phyloP scores from a whole-genome alignment of 2,113 vertebrate species.

The Phoxinus phoxinus region DNA sequence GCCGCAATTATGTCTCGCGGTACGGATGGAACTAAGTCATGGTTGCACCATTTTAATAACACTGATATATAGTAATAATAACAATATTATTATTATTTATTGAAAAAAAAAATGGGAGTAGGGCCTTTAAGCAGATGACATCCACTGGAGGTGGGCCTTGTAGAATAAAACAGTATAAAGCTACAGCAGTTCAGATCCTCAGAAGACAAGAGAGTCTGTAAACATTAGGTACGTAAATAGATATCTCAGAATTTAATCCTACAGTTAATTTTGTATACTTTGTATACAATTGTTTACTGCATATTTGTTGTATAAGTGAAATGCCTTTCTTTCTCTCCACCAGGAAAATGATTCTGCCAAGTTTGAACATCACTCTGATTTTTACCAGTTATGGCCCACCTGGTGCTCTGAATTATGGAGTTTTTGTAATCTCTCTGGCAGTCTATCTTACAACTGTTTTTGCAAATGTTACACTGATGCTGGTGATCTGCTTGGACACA shows the following conservation, averaged over 20 bases:
- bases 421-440: constrained; percentile 55
- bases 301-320: background rate
- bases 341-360: constrained; percentile 32
- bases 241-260: background rate
- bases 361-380: constrained; percentile 53
- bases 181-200: background rate
- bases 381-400: constrained; percentile 60
- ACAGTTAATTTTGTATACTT: background rate
- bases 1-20: too few relatives aligned
- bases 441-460: constrained; percentile 58
- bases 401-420: constrained; percentile 49
- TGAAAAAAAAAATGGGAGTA: background rate
- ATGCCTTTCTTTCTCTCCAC: constrained; percentile 14
- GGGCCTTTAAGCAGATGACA: background rate
- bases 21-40: too few relatives aligned
- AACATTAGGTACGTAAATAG: background rate
- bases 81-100: background rate
- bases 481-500: constrained; percentile 61
- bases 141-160: background rate
- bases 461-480: constrained; percentile 57
- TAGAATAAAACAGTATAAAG: background rate
- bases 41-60: too few relatives aligned
- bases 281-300: too few relatives aligned
- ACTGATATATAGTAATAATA: too few relatives aligned
- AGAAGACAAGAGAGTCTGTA: background rate